Evolutionary conservation across 2,888 invertebrate genomes (phyloP), one percentile per base, ranked within the genome.

Genomic region (Agrotis ipsilon): DNA sequence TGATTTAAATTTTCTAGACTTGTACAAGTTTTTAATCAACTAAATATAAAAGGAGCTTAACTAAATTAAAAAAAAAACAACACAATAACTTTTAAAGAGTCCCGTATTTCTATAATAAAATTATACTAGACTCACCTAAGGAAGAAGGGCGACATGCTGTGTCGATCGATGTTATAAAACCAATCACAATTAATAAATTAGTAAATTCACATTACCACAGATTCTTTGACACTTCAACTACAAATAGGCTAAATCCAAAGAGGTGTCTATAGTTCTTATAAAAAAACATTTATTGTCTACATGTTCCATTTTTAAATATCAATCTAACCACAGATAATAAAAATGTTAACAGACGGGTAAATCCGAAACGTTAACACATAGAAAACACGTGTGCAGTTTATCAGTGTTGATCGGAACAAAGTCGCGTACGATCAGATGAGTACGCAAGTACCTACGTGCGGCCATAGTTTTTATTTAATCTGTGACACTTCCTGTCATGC

Each of bases 401-500:
- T 84, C 84, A 71, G 83, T 78, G 83, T 82, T 49, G 24, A 84
- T 84, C 84, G 61, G 63, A 52, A 72, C 46, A 70, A 71, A 60
- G 84, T 72, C 84, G 75, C 84, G 85, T 85, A 59, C 68, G 39
- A 85, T 85, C 85, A 67, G 85, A 85, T 85, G 66, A 39, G 39
- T 65, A 24, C 67, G 27, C 70, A 62, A 74, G 75, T 72, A 54
- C 70, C 79, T 72, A 85, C 85, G 85, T 85, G 85, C 60, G 48
- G 71, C 54, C 81, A 77, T 79, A 81, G 67, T 75, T 85, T 83
- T 75, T 83, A 73, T 84, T 78, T 87, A 82, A 88, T 87, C 86
- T 87, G 78, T 82, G 74, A 82, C 90, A 89, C 90, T 90, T 90
- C 89, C 89, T 89, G 88, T 89, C 85, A 80, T 74, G 72, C 49